phyloP scores from a whole-genome alignment of 2,113 vertebrate species.

The Callopanchax toddi region DNA sequence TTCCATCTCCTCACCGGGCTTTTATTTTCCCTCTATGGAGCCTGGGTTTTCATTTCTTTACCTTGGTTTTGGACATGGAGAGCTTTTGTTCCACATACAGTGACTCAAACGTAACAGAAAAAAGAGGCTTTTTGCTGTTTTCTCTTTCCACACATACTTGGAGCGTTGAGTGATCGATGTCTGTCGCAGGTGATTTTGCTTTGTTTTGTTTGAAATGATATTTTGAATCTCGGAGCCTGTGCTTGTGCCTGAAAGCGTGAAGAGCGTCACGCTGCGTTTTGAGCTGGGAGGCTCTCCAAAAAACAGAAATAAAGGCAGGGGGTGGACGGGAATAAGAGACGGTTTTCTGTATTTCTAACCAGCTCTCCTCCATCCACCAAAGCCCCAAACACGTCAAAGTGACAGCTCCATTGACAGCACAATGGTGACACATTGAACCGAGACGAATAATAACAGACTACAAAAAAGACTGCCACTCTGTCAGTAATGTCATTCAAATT shows the following conservation, averaged over 20 bases:
- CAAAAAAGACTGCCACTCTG: slow-evolving; percentile 48
- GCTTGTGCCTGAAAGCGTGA: background rate
- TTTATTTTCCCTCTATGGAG: background rate
- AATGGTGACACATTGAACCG: slow-evolving; percentile 52
- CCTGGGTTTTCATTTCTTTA: background rate
- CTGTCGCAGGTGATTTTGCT: background rate
- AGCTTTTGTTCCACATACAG: background rate
- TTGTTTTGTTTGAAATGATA: too few relatives aligned
- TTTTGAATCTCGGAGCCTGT: too few relatives aligned
- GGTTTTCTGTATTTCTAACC: slow-evolving; percentile 55
- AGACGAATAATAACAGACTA: slow-evolving; percentile 50
- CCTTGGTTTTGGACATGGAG: background rate
- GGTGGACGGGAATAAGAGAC: background rate
- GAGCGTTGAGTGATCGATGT: background rate
- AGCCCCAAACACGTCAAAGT: slow-evolving; percentile 37
- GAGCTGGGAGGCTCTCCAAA: slow-evolving; percentile 56
- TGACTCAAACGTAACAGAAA: background rate
- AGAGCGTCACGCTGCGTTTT: slow-evolving; percentile 49
- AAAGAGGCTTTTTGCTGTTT: background rate
- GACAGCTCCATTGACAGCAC: slow-evolving; percentile 61
- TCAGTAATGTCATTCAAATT: slow-evolving; percentile 56
- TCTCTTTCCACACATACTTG: background rate
- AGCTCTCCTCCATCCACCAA: slow-evolving; percentile 26
- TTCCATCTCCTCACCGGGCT: background rate
- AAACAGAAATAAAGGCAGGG: slow-evolving; percentile 30